phyloP scores from a whole-genome alignment of 2,888 invertebrate species.

The Fissipunctia ypsillon region DNA sequence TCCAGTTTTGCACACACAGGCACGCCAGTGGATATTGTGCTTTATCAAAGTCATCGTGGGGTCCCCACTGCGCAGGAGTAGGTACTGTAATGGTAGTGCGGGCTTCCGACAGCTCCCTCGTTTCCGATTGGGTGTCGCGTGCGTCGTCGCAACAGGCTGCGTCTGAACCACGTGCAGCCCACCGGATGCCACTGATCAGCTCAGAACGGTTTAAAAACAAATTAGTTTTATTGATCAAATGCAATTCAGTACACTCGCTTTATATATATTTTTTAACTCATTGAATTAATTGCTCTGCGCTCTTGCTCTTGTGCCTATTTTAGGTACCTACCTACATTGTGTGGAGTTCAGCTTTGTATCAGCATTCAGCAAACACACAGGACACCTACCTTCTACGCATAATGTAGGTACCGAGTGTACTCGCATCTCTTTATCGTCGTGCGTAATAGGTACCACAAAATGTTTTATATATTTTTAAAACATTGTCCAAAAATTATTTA shows the following conservation, averaged over 20 bases:
- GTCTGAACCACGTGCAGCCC: conserved; percentile 74
- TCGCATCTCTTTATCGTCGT: conserved; percentile 5
- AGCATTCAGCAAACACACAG: neutral
- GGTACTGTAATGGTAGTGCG: conserved; percentile 75
- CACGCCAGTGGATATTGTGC: conserved; percentile 64
- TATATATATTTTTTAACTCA: conserved; percentile 5
- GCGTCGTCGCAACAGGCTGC: conserved; percentile 70
- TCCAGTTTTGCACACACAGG: neutral
- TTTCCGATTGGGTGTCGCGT: conserved; percentile 80
- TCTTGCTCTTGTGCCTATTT: neutral
- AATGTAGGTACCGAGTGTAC: neutral
- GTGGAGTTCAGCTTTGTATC: neutral
- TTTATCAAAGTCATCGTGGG: conserved; percentile 54
- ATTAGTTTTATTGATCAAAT: conserved; percentile 60
- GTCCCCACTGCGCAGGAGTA: conserved; percentile 53
- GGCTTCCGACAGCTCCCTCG: conserved; percentile 81
- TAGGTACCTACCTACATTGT: neutral
- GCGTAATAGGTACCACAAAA: conserved; percentile 10
- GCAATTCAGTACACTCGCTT: conserved; percentile 42
- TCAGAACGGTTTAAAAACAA: conserved; percentile 62
- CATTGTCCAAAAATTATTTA: conserved; percentile 11
- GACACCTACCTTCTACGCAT: neutral
- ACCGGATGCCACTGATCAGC: conserved; percentile 78
- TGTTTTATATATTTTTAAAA: conserved; percentile 11
- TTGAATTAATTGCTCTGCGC: conserved; percentile 23